A percentile compares a stretch with the other conserved stretches of the same genome.
These are phyloP conservation scores for Botia almorhae DNA, from an alignment of 2,797 vertebrate genomes.

Conservation along the genomic window DNA sequence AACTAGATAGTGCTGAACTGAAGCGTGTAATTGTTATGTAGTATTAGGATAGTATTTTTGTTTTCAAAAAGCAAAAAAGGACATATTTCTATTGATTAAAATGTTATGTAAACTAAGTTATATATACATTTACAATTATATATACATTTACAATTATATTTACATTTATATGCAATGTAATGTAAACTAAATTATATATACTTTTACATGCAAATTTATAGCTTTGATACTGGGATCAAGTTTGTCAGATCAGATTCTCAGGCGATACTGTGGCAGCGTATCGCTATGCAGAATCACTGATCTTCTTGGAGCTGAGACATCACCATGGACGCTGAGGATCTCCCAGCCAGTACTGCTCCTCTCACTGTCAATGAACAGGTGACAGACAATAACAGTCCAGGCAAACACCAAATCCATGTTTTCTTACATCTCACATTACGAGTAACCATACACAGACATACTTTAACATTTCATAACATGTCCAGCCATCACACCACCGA, in stretches of 20 bases:
- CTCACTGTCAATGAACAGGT: conserved; percentile 97
- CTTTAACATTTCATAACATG: conserved; percentile 31
- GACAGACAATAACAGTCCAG: conserved; percentile 34
- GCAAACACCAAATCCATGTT: neutral
- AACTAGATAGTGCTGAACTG: too few relatives aligned
- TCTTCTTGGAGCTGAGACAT: conserved; percentile 59
- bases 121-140: too few relatives aligned
- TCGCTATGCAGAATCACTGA: conserved; percentile 80
- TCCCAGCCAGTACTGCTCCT: conserved; percentile 82
- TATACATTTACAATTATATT: too few relatives aligned
- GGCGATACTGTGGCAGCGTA: conserved; percentile 36
- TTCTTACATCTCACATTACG: neutral
- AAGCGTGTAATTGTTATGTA: too few relatives aligned
- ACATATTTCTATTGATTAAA: too few relatives aligned
- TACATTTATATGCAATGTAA: too few relatives aligned
- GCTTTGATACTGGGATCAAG: neutral
- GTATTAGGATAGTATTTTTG: too few relatives aligned
- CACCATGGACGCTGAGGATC: conserved; percentile 87
- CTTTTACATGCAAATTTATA: too few relatives aligned
- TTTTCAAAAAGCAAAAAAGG: too few relatives aligned
- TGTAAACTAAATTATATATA: too few relatives aligned
- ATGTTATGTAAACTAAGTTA: too few relatives aligned
- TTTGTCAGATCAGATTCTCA: neutral
- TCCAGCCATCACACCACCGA: neutral
- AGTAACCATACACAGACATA: neutral